Evolutionary conservation across 2,888 invertebrate genomes (phyloP).

Genomic region (Nymphalis urticae): DNA sequence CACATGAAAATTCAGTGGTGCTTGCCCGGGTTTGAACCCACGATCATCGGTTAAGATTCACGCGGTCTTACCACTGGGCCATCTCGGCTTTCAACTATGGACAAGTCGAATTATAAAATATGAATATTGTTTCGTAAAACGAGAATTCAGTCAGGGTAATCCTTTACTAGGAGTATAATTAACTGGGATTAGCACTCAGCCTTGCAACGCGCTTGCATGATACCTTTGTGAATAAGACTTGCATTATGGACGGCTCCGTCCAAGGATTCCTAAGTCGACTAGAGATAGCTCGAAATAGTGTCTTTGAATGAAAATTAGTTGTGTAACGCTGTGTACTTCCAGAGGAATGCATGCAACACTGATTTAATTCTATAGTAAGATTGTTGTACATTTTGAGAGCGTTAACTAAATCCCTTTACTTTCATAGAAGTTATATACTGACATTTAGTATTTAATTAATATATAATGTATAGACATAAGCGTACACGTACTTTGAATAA

Average conservation of each 20-base stretch:
- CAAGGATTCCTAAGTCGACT: constrained; percentile 32
- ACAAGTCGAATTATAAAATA: constrained; percentile 5
- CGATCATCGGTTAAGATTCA: too few species aligned
- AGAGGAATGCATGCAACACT: constrained; percentile 4
- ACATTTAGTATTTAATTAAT: background rate
- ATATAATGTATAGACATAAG: too few species aligned
- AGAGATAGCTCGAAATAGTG: constrained; percentile 33
- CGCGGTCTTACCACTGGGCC: too few species aligned
- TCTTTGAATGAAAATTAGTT: constrained; percentile 36
- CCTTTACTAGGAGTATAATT: constrained; percentile 53
- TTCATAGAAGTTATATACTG: background rate
- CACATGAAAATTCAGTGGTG: too few species aligned
- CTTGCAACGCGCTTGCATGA: constrained; percentile 38
- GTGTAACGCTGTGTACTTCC: constrained; percentile 15
- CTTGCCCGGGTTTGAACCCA: too few species aligned
- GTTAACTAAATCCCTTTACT: background rate
- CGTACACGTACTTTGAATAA: too few species aligned
- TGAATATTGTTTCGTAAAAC: constrained; percentile 12
- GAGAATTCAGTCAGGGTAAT: constrained; percentile 28
- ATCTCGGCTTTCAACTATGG: too few species aligned
- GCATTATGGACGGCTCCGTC: constrained; percentile 32
- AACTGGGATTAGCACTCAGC: constrained; percentile 62
- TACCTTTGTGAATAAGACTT: constrained; percentile 35
- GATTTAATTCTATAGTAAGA: background rate
- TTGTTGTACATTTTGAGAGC: background rate